These are phyloP conservation scores for Adineta ricciae DNA, from an alignment of 2,888 invertebrate species.

Conservation along the genomic window DNA sequence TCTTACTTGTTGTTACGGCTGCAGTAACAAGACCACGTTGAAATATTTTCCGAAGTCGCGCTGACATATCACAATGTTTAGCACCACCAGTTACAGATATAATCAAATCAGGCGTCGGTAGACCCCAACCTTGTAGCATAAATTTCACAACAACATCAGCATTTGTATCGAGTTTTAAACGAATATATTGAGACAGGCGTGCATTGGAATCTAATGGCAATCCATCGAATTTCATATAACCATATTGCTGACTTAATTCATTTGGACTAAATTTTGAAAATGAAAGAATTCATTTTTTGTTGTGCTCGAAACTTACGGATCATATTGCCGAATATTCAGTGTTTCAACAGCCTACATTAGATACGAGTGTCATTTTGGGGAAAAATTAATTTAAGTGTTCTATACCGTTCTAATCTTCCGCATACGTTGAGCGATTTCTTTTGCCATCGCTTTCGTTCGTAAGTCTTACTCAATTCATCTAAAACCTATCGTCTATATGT, in stretches of 20 bases:
- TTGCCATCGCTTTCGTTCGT: too few species aligned
- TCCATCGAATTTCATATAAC: neutral
- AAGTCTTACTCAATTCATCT: too few species aligned
- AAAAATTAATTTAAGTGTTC: too few species aligned
- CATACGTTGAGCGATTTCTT: too few species aligned
- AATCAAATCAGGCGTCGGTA: neutral
- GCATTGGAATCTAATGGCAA: neutral
- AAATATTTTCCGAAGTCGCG: neutral
- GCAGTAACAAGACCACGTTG: neutral
- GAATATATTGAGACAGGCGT: neutral
- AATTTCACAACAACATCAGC: neutral
- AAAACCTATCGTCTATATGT: too few species aligned
- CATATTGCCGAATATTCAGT: too few species aligned
- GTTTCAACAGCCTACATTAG: too few species aligned
- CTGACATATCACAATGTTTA: neutral
- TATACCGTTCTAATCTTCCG: too few species aligned
- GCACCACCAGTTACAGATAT: constrained; percentile 9
- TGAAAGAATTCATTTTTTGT: too few species aligned
- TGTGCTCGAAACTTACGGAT: too few species aligned
- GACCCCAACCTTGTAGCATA: neutral
- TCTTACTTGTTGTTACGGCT: neutral
- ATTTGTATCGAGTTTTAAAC: neutral
- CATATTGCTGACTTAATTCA: neutral
- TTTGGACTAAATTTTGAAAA: neutral
- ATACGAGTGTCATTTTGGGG: too few species aligned